phyloP scores from a whole-genome alignment of 2,113 vertebrate species.

The Geococcyx californianus region DNA sequence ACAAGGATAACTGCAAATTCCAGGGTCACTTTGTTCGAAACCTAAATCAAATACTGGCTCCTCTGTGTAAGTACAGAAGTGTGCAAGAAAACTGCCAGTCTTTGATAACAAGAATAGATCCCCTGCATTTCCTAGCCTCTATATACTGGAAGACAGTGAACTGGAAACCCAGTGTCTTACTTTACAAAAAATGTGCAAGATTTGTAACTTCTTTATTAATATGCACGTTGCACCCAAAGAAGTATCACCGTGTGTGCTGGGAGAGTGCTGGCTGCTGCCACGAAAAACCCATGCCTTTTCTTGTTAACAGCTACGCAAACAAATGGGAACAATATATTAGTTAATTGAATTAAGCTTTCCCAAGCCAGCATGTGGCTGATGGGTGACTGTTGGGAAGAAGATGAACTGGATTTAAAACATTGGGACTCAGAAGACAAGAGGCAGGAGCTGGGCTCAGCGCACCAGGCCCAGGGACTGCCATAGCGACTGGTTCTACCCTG shows the following conservation, averaged over 20 bases:
- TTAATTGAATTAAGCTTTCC: neutral
- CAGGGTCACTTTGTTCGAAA: neutral
- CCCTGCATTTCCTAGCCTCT: neutral
- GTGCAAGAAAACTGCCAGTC: neutral
- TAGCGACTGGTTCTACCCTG: neutral
- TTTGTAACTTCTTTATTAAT: neutral
- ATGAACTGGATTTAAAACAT: neutral
- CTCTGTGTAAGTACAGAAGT: neutral
- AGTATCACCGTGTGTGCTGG: neutral
- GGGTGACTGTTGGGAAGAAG: neutral
- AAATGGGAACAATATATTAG: neutral
- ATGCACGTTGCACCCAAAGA: neutral
- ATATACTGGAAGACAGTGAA: neutral
- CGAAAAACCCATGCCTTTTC: neutral
- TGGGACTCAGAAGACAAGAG: neutral
- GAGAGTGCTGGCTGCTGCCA: neutral
- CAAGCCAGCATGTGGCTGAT: neutral
- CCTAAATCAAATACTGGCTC: neutral
- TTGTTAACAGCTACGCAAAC: neutral
- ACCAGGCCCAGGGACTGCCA: neutral
- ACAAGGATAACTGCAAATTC: neutral
- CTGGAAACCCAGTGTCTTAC: neutral
- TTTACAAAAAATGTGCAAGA: neutral
- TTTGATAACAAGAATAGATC: neutral
- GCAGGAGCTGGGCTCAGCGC: neutral